Conservation (phyloP, 2,888 invertebrate species). For the Phlogophora meticulosa region DNA sequence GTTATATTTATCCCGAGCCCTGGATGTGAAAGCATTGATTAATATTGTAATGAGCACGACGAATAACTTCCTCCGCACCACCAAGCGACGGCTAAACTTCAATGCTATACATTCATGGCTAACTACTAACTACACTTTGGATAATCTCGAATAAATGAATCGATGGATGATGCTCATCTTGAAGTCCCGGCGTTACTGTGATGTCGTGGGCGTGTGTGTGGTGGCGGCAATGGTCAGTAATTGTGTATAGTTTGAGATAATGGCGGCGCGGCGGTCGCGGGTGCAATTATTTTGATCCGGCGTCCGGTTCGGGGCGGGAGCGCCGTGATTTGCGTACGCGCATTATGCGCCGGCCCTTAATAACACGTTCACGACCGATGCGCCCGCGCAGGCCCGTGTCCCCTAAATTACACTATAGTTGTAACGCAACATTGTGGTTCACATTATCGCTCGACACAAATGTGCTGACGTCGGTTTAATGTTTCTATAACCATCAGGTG, state of each 20-base stretch:
- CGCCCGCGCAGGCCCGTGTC: slow-evolving; percentile 61
- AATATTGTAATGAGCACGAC: slow-evolving; percentile 88
- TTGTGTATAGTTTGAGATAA: slow-evolving; percentile 87
- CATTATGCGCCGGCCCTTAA: slow-evolving; percentile 70
- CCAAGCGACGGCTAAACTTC: slow-evolving; percentile 17
- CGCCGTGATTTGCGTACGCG: slow-evolving; percentile 84
- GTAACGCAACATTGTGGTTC: slow-evolving; percentile 26
- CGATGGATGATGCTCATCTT: slow-evolving; percentile 34
- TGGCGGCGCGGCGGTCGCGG: slow-evolving; percentile 77
- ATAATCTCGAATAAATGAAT: background rate
- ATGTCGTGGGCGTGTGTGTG: slow-evolving; percentile 23
- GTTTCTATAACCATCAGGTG: slow-evolving; percentile 28
- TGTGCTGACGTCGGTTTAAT: slow-evolving; percentile 25
- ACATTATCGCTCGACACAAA: slow-evolving; percentile 28
- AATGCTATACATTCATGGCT: slow-evolving; percentile 17
- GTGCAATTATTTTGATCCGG: slow-evolving; percentile 86
- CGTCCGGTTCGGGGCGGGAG: slow-evolving; percentile 67
- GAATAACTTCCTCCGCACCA: slow-evolving; percentile 71
- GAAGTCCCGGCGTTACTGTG: background rate
- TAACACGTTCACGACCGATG: slow-evolving; percentile 66
- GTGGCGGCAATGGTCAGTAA: slow-evolving; percentile 78
- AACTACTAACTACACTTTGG: background rate
- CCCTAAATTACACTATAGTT: slow-evolving; percentile 70
- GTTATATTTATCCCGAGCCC: slow-evolving; percentile 77
- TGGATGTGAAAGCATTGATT: slow-evolving; percentile 84